phyloP scores from a whole-genome alignment of 2,113 vertebrate genomes.

The Cavia aperea region DNA sequence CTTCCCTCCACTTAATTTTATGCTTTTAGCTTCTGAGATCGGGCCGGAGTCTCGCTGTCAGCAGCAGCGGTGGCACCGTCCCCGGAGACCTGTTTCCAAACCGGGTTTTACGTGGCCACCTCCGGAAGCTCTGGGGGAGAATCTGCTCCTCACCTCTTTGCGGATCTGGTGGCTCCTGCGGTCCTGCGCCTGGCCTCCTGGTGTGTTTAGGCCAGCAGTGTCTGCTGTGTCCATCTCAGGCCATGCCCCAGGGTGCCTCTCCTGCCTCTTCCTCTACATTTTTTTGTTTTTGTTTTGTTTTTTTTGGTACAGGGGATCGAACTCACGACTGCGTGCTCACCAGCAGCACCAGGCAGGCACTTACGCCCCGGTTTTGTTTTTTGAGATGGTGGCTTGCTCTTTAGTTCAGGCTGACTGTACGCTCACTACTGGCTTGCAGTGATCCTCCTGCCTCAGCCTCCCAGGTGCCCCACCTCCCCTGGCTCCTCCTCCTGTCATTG shows the following conservation, averaged over 20 bases:
- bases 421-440: not conserved
- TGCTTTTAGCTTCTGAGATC: slow-evolving; percentile 28
- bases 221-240: not conserved
- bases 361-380: not conserved
- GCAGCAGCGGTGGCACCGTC: not conserved
- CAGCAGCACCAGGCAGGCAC: too few species aligned
- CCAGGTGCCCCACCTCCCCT: not conserved
- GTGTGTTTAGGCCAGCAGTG: rapidly evolving
- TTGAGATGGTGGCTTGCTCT: not conserved
- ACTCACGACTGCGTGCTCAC: too few species aligned
- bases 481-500: not conserved
- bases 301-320: not conserved
- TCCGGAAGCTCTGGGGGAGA: not conserved
- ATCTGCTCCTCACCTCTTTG: too few species aligned
- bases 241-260: not conserved
- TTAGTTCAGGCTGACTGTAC: not conserved
- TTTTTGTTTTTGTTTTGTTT: not conserved
- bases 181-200: not conserved
- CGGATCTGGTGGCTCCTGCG: rapidly evolving
- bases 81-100: slow-evolving; percentile 20
- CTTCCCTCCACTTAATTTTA: slow-evolving; percentile 57
- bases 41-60: slow-evolving; percentile 2
- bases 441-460: not conserved
- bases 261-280: not conserved
- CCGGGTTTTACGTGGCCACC: not conserved